Evolutionary conservation across 2,888 invertebrate genomes (phyloP), one percentile per base, ranked within the genome.

Genomic region (Clepsis dumicolana): DNA sequence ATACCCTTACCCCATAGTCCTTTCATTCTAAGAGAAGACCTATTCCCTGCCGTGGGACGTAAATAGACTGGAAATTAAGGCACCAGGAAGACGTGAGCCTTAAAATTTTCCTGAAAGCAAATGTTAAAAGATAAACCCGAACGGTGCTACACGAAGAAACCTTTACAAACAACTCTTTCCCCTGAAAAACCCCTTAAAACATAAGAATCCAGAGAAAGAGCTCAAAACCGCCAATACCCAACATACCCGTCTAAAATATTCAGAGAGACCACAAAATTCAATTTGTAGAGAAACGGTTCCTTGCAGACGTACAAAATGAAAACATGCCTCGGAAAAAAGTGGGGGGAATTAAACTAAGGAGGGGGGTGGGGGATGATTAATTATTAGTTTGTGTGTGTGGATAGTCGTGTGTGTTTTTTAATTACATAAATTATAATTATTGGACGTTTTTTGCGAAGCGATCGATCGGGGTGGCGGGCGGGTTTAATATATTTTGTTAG

Each of bases 361-460:
- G 76, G 80, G 76, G 77, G 78, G 77, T 76, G 77, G 79, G 76
- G 85, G 91, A 92, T 93, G 93, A 93, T 92, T 93, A 93, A 93
- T 93, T 93, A 92, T 93, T 90, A 91, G 91, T 92, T 91, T 91
- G 91, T 93, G 88, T 91, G 91, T 91, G 91, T 91, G 89, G 90
- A 90, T 90, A 89, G 83, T 77, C 78, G 74, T 74, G 67, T 67
- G 62, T 48, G 67, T 63, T 68, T 65, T 68, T 68, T 64, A 64
- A 68, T 68, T 64, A 68, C 64, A 68, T 68, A 68, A 68, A 52
- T 68, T 64, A 68, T 68, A 68, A 63, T 59, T 62, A 62, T 62
- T 54, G 53, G 29, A 7, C n/a, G 32, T 35, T 50, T 38, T 59
- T 64, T 50, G 38, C n/a, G 38, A 52, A 27, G 62, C 56, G 14